A percentile compares a stretch with the other conserved stretches of the same genome.
Conservation (phyloP, 2,888 invertebrate species). For the Ophraella communa region DNA sequence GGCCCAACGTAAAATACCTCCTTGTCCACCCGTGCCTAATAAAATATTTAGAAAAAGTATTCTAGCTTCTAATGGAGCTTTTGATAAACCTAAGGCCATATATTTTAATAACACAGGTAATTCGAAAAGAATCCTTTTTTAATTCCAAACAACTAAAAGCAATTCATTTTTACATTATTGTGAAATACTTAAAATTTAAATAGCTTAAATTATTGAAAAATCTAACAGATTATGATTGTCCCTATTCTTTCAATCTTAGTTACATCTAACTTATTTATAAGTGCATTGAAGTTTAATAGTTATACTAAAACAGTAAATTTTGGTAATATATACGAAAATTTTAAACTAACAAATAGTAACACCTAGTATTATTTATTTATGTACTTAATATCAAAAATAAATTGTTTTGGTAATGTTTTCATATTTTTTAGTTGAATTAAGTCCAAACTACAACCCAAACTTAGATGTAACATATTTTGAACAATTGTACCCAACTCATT, state of each 20-base stretch:
- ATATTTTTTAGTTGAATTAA: conserved; percentile 40
- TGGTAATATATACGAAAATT: too few species aligned
- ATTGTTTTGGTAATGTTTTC: too few species aligned
- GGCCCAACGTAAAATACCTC: conserved; percentile 38
- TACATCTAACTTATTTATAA: too few species aligned
- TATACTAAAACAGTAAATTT: too few species aligned
- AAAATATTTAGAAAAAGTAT: conserved; percentile 40
- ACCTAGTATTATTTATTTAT: too few species aligned
- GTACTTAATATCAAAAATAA: too few species aligned
- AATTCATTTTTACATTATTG: too few species aligned
- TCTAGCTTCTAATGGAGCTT: conserved; percentile 27
- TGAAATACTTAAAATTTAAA: not conserved
- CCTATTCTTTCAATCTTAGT: too few species aligned
- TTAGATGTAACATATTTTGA: conserved; percentile 66
- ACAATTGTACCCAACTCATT: conserved; percentile 69
- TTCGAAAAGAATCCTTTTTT: not conserved
- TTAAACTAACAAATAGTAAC: too few species aligned
- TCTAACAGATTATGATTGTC: not conserved
- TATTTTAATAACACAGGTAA: conserved; percentile 42
- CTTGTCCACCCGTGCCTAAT: conserved; percentile 43
- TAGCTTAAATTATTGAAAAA: not conserved
- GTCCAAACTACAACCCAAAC: conserved; percentile 56
- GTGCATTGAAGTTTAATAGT: too few species aligned
- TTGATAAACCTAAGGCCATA: conserved; percentile 38
- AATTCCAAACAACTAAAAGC: too few species aligned